Conservation (phyloP, 2,113 vertebrate genomes). For the Oncorhynchus keta region DNA sequence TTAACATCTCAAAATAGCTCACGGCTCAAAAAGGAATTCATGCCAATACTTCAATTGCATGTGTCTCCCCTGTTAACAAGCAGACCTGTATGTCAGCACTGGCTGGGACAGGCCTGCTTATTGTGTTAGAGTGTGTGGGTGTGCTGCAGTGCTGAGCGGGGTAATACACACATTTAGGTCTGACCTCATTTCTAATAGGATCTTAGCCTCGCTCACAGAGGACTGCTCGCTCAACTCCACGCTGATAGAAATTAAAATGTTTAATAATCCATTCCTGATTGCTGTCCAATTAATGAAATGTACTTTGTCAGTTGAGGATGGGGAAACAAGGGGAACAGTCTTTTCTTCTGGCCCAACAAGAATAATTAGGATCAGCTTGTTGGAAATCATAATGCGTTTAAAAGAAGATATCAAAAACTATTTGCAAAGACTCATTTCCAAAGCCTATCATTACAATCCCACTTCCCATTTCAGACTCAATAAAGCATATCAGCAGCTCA, state of each 20-base stretch:
- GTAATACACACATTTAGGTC: neutral
- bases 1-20: neutral
- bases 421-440: neutral
- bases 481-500: conserved; percentile 27
- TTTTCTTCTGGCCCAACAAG: neutral
- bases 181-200: conserved; percentile 8
- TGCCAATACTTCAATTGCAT: neutral
- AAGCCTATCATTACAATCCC: no score
- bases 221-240: no score
- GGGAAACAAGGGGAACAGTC: neutral
- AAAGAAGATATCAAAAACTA: neutral
- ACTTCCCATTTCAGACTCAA: conserved; percentile 19
- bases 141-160: no score
- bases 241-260: no score
- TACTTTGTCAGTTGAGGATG: conserved; percentile 12
- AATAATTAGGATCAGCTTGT: conserved; percentile 27
- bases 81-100: neutral
- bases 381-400: conserved; percentile 1
- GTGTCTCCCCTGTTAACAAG: neutral
- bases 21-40: neutral
- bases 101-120: conserved; percentile 2
- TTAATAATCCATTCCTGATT: conserved; percentile 30
- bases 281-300: conserved; percentile 24
- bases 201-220: neutral
- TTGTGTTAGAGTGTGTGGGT: neutral